These are phyloP conservation scores for Panthera tigris DNA, from an alignment of 2,113 vertebrate genomes.

Conservation along the genomic window DNA sequence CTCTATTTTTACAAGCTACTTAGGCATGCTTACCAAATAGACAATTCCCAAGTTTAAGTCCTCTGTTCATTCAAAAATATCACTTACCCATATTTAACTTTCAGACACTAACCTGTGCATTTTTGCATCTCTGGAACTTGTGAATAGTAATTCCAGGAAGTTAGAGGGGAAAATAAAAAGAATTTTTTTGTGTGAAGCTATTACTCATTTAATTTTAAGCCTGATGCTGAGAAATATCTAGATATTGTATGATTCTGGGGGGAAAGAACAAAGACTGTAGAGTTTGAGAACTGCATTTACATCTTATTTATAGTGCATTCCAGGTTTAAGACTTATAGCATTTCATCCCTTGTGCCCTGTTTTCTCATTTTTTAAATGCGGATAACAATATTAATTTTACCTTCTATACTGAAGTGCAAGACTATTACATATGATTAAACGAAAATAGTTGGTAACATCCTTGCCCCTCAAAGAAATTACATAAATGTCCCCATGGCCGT, in stretches of 20 bases:
- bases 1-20: not conserved
- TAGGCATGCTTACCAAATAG: not conserved
- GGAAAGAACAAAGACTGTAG: not conserved
- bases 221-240: not conserved
- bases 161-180: rapidly evolving
- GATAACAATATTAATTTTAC: not conserved
- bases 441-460: not conserved
- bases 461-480: not conserved
- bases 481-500: not conserved
- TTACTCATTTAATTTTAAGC: not conserved
- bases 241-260: not conserved
- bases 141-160: not conserved
- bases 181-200: not conserved
- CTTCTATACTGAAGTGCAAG: not conserved
- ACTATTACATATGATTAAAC: not conserved
- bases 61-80: not conserved
- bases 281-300: not conserved
- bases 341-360: not conserved
- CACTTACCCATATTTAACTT: not conserved
- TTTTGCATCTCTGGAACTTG: not conserved
- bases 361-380: not conserved
- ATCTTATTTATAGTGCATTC: not conserved
- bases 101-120: not conserved
- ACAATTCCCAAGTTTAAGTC: not conserved
- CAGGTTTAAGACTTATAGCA: not conserved